Percentiles rank a stretch among this genome's conserved stretches.
phyloP scores from a whole-genome alignment of 2,113 vertebrate genomes.

The Ciconia maguari region DNA sequence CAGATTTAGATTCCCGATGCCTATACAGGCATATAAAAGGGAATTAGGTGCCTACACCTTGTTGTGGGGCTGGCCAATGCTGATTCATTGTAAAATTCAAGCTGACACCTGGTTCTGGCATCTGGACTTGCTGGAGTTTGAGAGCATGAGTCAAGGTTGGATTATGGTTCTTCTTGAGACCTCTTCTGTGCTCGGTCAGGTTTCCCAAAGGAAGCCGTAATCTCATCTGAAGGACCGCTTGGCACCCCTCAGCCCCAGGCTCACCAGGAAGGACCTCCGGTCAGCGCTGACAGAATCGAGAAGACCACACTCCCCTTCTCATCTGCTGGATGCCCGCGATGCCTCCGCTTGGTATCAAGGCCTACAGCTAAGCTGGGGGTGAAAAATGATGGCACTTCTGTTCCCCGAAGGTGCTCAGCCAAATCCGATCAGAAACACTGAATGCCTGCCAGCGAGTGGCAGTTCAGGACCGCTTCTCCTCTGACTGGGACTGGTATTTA shows the following conservation, averaged over 20 bases:
- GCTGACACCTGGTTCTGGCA: background rate
- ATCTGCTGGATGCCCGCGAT: rapidly evolving
- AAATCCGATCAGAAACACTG: background rate
- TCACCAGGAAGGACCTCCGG: background rate
- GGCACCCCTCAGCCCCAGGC: background rate
- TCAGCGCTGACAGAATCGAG: rapidly evolving
- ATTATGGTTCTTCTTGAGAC: background rate
- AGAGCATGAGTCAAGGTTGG: background rate
- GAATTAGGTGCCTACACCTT: background rate
- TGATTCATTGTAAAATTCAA: background rate
- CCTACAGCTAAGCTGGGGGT: background rate
- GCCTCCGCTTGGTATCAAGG: rapidly evolving
- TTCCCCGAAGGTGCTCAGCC: background rate
- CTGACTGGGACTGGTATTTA: background rate
- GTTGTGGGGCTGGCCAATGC: background rate
- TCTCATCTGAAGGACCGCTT: background rate
- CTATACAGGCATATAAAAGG: background rate
- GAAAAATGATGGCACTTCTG: background rate
- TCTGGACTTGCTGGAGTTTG: background rate
- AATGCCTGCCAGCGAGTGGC: background rate
- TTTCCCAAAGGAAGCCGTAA: background rate
- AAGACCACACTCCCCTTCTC: background rate
- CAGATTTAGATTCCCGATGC: background rate
- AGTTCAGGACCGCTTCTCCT: background rate
- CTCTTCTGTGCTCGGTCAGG: background rate